Percentiles rank a stretch among this genome's conserved stretches.
These are phyloP conservation scores for Agelastica alni DNA, from an alignment of 2,888 invertebrate species.

Conservation along the genomic window DNA sequence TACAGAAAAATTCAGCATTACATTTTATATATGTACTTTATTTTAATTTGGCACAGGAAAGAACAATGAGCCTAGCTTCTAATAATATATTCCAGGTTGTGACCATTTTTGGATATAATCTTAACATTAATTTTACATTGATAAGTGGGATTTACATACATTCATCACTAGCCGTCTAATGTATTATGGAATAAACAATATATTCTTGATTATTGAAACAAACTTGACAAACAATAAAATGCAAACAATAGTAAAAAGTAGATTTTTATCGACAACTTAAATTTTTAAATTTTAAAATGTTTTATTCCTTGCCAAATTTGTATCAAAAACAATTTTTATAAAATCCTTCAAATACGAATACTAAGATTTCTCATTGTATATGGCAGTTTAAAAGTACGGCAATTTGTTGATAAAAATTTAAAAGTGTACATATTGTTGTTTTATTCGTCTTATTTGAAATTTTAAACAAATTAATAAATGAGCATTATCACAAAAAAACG, in stretches of 20 bases:
- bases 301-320: background rate
- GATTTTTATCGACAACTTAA: too few relatives aligned
- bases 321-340: too few relatives aligned
- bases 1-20: slow-evolving; percentile 22
- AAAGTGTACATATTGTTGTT: too few relatives aligned
- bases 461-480: too few relatives aligned
- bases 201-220: slow-evolving; percentile 34
- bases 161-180: slow-evolving; percentile 57
- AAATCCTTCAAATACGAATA: too few relatives aligned
- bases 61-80: slow-evolving; percentile 57
- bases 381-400: slow-evolving; percentile 5
- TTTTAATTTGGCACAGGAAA: slow-evolving; percentile 58
- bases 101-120: slow-evolving; percentile 52
- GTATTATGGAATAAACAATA: slow-evolving; percentile 55
- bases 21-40: slow-evolving; percentile 52
- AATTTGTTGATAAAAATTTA: too few relatives aligned
- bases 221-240: background rate
- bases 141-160: slow-evolving; percentile 55
- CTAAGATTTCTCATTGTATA: slow-evolving; percentile 2
- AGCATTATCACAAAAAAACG: too few relatives aligned
- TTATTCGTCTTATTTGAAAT: too few relatives aligned
- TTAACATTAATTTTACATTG: slow-evolving; percentile 52
- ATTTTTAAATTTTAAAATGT: too few relatives aligned
- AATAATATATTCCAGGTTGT: slow-evolving; percentile 50
- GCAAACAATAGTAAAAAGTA: too few relatives aligned